Evolutionary conservation across 1,140 invertebrate species (phyloP).

Genomic region (Panonychus citri): DNA sequence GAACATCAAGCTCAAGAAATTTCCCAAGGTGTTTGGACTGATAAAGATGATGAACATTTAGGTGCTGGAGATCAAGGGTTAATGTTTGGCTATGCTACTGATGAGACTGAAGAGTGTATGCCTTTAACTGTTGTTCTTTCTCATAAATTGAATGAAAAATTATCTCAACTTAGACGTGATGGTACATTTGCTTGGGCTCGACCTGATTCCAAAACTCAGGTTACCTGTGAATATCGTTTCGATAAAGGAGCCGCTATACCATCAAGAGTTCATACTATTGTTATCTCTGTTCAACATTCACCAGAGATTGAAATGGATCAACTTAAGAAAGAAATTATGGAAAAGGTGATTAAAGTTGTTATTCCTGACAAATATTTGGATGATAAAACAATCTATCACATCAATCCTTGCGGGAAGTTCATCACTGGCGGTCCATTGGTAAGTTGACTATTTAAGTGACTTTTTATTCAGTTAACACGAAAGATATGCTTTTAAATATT

Average conservation of each 20-base stretch:
- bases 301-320: constrained; percentile 69
- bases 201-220: constrained; percentile 35
- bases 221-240: constrained; percentile 21
- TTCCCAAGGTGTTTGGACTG: constrained; percentile 77
- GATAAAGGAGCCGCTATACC: constrained; percentile 63
- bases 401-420: constrained; percentile 90
- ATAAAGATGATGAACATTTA: constrained; percentile 80
- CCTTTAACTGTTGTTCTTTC: constrained; percentile 32
- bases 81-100: constrained; percentile 22
- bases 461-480: background rate
- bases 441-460: constrained; percentile 11
- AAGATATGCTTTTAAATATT: background rate
- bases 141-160: constrained; percentile 29
- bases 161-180: constrained; percentile 28
- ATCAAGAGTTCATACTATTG: constrained; percentile 79
- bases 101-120: constrained; percentile 38
- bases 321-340: constrained; percentile 58
- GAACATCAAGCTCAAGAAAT: constrained; percentile 96
- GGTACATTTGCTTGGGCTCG: constrained; percentile 30
- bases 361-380: constrained; percentile 84
- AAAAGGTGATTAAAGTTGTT: constrained; percentile 75
- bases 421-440: constrained; percentile 87
- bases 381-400: constrained; percentile 70
- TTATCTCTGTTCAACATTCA: constrained; percentile 87
- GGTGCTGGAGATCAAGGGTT: constrained; percentile 90